Evolutionary conservation across 2,113 vertebrate genomes (phyloP).

Genomic region (Lichenostomus cassidix): DNA sequence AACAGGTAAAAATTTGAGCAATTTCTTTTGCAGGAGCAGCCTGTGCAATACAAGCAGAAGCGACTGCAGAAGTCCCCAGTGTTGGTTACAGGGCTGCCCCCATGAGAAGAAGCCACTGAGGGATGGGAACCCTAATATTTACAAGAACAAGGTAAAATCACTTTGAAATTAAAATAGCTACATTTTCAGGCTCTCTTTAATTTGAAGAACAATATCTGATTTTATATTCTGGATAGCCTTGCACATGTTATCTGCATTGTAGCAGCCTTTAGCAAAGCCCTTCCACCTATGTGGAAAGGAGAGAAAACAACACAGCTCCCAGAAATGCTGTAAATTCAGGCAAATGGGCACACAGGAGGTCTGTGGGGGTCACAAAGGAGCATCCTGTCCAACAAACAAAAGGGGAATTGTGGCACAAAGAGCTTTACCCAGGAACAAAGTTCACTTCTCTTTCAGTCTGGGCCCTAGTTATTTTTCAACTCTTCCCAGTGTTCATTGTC

Average conservation of each 20-base stretch:
- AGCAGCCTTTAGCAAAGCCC: neutral
- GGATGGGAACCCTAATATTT: neutral
- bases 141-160: neutral
- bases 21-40: neutral
- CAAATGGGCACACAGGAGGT: neutral
- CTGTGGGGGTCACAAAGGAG: neutral
- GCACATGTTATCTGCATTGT: neutral
- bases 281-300: neutral
- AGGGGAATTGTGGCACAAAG: neutral
- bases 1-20: neutral
- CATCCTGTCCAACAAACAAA: neutral
- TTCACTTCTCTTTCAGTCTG: neutral
- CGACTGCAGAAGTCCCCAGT: neutral
- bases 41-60: neutral
- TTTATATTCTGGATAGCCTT: neutral
- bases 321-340: neutral
- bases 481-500: neutral
- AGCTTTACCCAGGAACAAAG: neutral
- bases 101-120: neutral
- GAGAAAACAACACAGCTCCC: neutral
- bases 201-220: neutral
- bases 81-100: neutral
- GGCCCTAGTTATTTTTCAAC: neutral
- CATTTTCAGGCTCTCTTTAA: neutral
- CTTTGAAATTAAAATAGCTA: neutral